These are phyloP conservation scores for Heterodera schachtii DNA, from an alignment of 1,140 invertebrate genomes.

Conservation along the genomic window DNA sequence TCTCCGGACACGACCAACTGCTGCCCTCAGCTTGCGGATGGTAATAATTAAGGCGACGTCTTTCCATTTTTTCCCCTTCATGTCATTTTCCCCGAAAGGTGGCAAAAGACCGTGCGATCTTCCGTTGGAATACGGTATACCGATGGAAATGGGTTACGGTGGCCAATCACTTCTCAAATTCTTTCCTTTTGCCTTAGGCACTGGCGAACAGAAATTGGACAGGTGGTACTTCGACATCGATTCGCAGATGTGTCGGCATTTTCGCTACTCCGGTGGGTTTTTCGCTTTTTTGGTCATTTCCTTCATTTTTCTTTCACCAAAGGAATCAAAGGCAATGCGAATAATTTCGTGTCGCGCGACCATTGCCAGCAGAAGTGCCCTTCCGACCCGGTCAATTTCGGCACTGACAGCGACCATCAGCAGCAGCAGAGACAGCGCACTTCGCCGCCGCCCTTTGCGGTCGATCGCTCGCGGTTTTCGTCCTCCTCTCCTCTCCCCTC, in stretches of 20 bases:
- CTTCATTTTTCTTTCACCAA: not conserved
- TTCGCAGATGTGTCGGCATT: slow-evolving; percentile 54
- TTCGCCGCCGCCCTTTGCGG: too few species aligned
- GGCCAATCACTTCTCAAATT: slow-evolving; percentile 36
- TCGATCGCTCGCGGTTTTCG: too few species aligned
- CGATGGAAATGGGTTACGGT: slow-evolving; percentile 46
- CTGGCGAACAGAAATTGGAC: slow-evolving; percentile 52
- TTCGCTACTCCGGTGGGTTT: slow-evolving; percentile 51
- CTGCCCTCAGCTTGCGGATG: slow-evolving; percentile 44
- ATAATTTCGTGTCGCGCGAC: slow-evolving; percentile 79
- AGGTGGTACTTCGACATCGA: slow-evolving; percentile 57
- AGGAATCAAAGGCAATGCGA: slow-evolving; percentile 71
- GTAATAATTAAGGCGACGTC: slow-evolving; percentile 8
- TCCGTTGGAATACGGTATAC: slow-evolving; percentile 47
- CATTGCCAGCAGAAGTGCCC: slow-evolving; percentile 41
- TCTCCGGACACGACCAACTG: slow-evolving; percentile 65
- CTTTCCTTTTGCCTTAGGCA: slow-evolving; percentile 23
- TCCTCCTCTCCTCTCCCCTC: not conserved
- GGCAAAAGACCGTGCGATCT: slow-evolving; percentile 57
- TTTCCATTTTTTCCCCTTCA: slow-evolving; percentile 27
- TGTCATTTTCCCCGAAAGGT: slow-evolving; percentile 15
- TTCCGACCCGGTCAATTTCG: slow-evolving; percentile 4
- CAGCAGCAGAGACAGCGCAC: slow-evolving; percentile 14
- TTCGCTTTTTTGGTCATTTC: slow-evolving; percentile 2
- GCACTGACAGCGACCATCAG: not conserved